These are phyloP conservation scores for Leucophenga varia DNA, from an alignment of 1,140 invertebrate species.

Conservation along the genomic window DNA sequence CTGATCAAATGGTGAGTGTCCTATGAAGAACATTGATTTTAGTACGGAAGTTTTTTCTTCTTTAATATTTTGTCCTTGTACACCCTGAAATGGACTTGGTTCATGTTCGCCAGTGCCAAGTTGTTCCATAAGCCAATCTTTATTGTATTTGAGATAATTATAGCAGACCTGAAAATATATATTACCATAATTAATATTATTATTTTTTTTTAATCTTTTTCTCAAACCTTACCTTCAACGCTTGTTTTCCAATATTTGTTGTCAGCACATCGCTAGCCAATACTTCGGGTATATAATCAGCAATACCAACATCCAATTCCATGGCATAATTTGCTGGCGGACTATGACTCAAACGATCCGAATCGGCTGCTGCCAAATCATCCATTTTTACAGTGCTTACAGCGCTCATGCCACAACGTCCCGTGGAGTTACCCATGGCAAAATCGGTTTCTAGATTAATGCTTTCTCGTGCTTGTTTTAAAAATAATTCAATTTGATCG, in stretches of 20 bases:
- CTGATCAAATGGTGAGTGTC: constrained; percentile 71
- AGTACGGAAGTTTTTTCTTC: constrained; percentile 62
- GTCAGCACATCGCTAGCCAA: constrained; percentile 60
- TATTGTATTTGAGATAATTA: constrained; percentile 68
- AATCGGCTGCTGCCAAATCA: constrained; percentile 36
- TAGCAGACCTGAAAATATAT: constrained; percentile 61
- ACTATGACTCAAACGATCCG: constrained; percentile 45
- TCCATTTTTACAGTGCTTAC: constrained; percentile 53
- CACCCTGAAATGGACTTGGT: constrained; percentile 42
- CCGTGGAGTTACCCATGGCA: constrained; percentile 20
- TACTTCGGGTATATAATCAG: constrained; percentile 59
- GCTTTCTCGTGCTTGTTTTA: constrained; percentile 60
- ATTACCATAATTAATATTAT: not conserved
- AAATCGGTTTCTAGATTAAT: constrained; percentile 44
- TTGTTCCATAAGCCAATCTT: constrained; percentile 66
- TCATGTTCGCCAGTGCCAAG: constrained; percentile 58
- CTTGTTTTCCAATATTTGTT: constrained; percentile 59
- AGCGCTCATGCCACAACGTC: constrained; percentile 38
- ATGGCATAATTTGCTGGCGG: constrained; percentile 49
- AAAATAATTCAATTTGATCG: constrained; percentile 65
- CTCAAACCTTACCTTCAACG: constrained; percentile 59
- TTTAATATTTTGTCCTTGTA: constrained; percentile 56
- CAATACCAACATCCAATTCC: constrained; percentile 56
- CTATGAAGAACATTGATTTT: constrained; percentile 77
- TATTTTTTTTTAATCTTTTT: not conserved